Conservation (phyloP, 2,888 invertebrate genomes). For the Loripinus fragilis region DNA sequence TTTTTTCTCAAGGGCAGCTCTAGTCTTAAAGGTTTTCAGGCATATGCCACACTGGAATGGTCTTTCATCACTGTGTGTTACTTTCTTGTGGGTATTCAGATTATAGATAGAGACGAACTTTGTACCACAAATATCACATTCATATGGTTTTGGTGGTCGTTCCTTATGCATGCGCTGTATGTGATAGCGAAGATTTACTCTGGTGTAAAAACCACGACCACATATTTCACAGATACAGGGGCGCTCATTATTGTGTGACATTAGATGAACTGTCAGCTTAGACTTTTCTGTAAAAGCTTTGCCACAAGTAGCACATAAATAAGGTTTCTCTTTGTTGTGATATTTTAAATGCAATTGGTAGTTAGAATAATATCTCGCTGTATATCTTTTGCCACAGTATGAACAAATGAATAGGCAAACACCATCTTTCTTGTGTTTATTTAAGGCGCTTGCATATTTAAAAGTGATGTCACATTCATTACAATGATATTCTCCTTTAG, state of each 20-base stretch:
- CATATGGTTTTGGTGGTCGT: slow-evolving; percentile 18
- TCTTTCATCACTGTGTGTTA: slow-evolving; percentile 41
- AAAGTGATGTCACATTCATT: slow-evolving; percentile 47
- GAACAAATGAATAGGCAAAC: slow-evolving; percentile 53
- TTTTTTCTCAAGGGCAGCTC: slow-evolving; percentile 42
- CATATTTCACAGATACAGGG: slow-evolving; percentile 54
- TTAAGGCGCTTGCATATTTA: slow-evolving; percentile 35
- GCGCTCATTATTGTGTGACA: slow-evolving; percentile 40
- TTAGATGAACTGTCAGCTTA: slow-evolving; percentile 48
- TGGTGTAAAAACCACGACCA: slow-evolving; percentile 43
- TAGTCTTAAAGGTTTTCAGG: slow-evolving; percentile 57
- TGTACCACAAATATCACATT: slow-evolving; percentile 52
- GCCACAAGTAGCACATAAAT: slow-evolving; percentile 44
- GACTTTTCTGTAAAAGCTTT: slow-evolving; percentile 44
- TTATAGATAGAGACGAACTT: slow-evolving; percentile 40
- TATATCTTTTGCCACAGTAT: slow-evolving; percentile 52
- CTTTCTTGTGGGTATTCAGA: slow-evolving; percentile 44
- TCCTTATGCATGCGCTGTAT: slow-evolving; percentile 42
- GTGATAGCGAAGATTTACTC: slow-evolving; percentile 38
- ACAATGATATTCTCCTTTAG: slow-evolving; percentile 39
- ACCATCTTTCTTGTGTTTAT: slow-evolving; percentile 53
- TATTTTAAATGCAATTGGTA: slow-evolving; percentile 51
- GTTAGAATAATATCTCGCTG: slow-evolving; percentile 42
- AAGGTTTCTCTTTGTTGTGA: slow-evolving; percentile 41
- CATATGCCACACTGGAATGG: slow-evolving; percentile 57